Conservation (phyloP, 2,113 vertebrate species). For the Pteropus alecto region DNA sequence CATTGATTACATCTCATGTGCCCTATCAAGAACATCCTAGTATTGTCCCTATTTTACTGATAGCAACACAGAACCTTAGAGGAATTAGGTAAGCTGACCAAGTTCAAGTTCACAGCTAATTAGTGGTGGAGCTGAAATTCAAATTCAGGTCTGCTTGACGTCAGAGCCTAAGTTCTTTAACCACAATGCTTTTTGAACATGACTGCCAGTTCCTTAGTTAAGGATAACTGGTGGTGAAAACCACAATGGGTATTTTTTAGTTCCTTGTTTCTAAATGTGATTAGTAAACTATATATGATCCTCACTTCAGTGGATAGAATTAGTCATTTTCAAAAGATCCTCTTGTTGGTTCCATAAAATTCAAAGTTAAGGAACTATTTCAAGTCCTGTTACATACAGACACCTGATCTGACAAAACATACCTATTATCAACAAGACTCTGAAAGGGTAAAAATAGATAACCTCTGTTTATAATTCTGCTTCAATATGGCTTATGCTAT, state of each 20-base stretch:
- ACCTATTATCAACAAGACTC: not conserved
- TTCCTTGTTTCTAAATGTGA: not conserved
- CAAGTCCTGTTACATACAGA: not conserved
- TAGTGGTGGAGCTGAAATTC: not conserved
- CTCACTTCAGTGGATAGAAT: not conserved
- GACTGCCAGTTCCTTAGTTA: not conserved
- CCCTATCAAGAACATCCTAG: not conserved
- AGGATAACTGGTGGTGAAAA: not conserved
- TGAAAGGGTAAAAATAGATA: not conserved
- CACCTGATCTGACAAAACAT: not conserved
- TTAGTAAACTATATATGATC: not conserved
- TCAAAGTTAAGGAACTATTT: not conserved
- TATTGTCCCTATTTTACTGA: not conserved
- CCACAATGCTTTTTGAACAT: not conserved
- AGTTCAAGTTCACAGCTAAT: not conserved
- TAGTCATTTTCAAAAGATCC: not conserved
- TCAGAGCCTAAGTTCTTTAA: not conserved
- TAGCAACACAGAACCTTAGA: not conserved
- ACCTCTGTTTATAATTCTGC: not conserved
- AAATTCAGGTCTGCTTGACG: not conserved
- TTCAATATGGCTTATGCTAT: not conserved
- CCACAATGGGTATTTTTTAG: not conserved
- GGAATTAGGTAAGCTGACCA: not conserved
- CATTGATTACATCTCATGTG: not conserved
- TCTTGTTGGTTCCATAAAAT: not conserved